Evolutionary conservation across 2,113 vertebrate genomes (phyloP), one percentile per base, ranked within the genome.

Genomic region (Gobiocypris rarus): DNA sequence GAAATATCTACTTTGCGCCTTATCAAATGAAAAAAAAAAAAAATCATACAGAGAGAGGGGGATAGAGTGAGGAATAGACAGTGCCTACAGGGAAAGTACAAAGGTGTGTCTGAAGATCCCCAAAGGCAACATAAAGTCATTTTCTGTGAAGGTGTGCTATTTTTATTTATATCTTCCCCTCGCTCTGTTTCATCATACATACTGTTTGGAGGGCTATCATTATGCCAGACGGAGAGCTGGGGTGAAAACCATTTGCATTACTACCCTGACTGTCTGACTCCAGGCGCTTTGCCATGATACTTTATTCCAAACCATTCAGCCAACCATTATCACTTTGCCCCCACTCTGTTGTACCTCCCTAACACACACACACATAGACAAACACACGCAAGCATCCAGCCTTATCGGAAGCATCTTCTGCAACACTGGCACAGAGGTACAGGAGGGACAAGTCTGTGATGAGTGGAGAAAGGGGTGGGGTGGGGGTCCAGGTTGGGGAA

Each of bases 251-350:
- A 94, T 95, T 95, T 95, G 94, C 94, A 96, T 96, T 94, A 95
- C 93, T 94, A 95, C 92, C 92, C 93, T 93, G 93, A 93, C 90
- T 93, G 93, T 93, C 93, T 95, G 95, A 95, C 95, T 95, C 93
- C 92, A 93, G 95, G 94, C 94, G 87, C 92, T 94, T 89, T 90
- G 93, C 94, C 92, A 95, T 94, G 94, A 95, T 95, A 95, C 94
- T 94, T 93, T 93, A 94, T 94, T 94, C 92, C 92, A 93, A 91
- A 94, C 91, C 93, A 94, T 95, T 95, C 93, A 94, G 91, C 90
- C 93, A 92, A 91, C 94, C 93, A 96, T 95, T 96, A 95, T 95
- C 93, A 92, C 92, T 92, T 90, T 91, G 88, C 83, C 87, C 86
- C 85, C 77, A 65, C 69, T 77, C 78, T 90, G 92, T 90, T 89